Conservation (phyloP, 2,888 invertebrate genomes). For the Cryptocheilus praepositus region DNA sequence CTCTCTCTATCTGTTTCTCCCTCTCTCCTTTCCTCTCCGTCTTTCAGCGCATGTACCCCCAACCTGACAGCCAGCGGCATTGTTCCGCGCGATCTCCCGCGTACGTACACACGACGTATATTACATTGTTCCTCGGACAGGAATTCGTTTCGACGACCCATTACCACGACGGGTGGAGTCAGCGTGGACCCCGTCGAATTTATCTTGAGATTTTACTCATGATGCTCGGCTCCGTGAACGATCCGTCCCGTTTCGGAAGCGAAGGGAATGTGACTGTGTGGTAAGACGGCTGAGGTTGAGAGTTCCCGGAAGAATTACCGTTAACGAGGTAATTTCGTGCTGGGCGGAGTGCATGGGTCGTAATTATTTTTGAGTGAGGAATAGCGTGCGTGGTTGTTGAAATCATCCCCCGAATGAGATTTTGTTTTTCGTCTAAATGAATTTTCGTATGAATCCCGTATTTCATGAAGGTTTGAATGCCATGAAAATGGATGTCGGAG, state of each 20-base stretch:
- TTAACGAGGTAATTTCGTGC: too few species aligned
- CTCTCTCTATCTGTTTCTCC: background rate
- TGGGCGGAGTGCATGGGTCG: too few species aligned
- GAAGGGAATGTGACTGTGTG: conserved; percentile 24
- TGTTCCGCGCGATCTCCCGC: conserved; percentile 65
- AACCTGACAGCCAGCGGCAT: conserved; percentile 47
- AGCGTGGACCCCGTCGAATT: conserved; percentile 15
- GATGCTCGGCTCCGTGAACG: conserved; percentile 1
- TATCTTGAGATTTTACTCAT: conserved; percentile 26
- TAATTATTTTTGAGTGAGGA: too few species aligned
- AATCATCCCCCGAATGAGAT: too few species aligned
- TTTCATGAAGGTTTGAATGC: too few species aligned
- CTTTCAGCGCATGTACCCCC: conserved; percentile 19
- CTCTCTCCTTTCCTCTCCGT: conserved; percentile 16
- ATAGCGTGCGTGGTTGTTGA: too few species aligned
- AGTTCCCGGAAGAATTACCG: too few species aligned
- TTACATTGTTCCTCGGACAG: conserved; percentile 65
- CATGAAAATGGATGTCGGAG: too few species aligned
- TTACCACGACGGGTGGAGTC: conserved; percentile 27
- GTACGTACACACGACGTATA: conserved; percentile 60
- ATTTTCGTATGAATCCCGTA: too few species aligned
- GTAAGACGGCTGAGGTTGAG: conserved; percentile 8
- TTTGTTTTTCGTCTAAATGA: too few species aligned
- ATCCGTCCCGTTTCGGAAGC: conserved; percentile 3
- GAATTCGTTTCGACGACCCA: conserved; percentile 58